phyloP scores from a whole-genome alignment of 2,113 vertebrate species.

The Myrmophylax atrothorax region DNA sequence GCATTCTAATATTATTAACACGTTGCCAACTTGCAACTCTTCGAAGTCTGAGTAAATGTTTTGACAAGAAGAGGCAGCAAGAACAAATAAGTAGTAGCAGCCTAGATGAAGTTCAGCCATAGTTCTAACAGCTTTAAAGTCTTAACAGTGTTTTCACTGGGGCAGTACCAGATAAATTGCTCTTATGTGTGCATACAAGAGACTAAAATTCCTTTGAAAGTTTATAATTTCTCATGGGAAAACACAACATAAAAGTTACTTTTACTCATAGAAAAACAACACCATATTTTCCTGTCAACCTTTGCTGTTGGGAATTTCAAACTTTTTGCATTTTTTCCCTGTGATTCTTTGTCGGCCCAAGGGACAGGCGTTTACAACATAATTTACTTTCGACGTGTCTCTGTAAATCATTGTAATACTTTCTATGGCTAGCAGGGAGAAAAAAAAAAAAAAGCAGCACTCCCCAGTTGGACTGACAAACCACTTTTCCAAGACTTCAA shows the following conservation, averaged over 20 bases:
- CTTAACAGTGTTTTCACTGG: conserved; percentile 81
- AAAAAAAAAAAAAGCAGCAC: background rate
- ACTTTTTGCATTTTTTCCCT: conserved; percentile 84
- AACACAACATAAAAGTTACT: conserved; percentile 84
- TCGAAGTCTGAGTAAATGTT: conserved; percentile 82
- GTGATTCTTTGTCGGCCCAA: conserved; percentile 82
- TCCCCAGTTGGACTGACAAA: conserved; percentile 61
- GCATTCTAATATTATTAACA: conserved; percentile 82
- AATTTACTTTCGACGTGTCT: conserved; percentile 85
- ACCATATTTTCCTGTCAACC: conserved; percentile 87
- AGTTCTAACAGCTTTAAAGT: conserved; percentile 81
- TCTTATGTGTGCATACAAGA: conserved; percentile 82
- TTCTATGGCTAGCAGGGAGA: conserved; percentile 72
- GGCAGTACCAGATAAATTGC: conserved; percentile 84
- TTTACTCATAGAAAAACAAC: conserved; percentile 84
- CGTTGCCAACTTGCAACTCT: conserved; percentile 80
- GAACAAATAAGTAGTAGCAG: conserved; percentile 81
- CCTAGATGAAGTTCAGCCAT: conserved; percentile 79
- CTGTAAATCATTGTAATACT: conserved; percentile 87
- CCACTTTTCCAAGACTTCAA: conserved; percentile 54
- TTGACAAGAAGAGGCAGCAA: conserved; percentile 82
- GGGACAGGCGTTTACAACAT: conserved; percentile 85
- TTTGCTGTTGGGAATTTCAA: conserved; percentile 86
- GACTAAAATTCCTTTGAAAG: conserved; percentile 85
- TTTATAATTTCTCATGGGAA: conserved; percentile 89